These are phyloP conservation scores for cattle (Bos taurus) DNA, from an alignment of 2,113 vertebrate species.

Conservation along the genomic window DNA sequence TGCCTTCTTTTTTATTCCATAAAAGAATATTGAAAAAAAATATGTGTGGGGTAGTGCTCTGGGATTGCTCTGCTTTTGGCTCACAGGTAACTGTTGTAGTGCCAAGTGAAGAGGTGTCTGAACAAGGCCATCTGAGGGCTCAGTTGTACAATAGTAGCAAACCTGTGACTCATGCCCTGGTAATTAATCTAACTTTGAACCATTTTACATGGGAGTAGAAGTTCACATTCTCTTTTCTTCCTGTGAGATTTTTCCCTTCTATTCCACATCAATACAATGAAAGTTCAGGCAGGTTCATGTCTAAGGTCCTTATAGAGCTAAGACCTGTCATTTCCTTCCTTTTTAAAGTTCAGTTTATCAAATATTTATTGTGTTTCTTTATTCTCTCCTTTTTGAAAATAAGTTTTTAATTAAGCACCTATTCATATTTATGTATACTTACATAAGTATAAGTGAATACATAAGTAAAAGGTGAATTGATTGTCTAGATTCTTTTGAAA, in stretches of 20 bases:
- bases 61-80: background rate
- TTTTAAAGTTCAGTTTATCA: background rate
- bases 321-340: background rate
- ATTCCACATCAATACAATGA: conserved; percentile 6
- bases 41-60: background rate
- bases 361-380: background rate
- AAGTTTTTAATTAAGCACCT: background rate
- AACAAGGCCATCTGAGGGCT: background rate
- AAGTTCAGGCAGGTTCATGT: background rate
- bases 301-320: background rate
- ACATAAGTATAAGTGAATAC: background rate
- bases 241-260: background rate
- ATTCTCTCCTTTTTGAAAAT: background rate
- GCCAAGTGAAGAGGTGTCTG: background rate
- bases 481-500: conserved; percentile 9
- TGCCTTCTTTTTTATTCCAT: background rate
- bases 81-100: background rate
- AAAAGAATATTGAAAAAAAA: background rate
- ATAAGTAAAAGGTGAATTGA: background rate
- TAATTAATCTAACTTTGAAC: background rate
- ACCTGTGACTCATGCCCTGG: background rate
- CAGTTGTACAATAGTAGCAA: background rate
- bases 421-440: background rate
- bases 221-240: background rate
- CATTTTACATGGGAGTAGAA: background rate